These are phyloP conservation scores for Folsomia candida DNA, from an alignment of 2,888 invertebrate species.

Conservation along the genomic window DNA sequence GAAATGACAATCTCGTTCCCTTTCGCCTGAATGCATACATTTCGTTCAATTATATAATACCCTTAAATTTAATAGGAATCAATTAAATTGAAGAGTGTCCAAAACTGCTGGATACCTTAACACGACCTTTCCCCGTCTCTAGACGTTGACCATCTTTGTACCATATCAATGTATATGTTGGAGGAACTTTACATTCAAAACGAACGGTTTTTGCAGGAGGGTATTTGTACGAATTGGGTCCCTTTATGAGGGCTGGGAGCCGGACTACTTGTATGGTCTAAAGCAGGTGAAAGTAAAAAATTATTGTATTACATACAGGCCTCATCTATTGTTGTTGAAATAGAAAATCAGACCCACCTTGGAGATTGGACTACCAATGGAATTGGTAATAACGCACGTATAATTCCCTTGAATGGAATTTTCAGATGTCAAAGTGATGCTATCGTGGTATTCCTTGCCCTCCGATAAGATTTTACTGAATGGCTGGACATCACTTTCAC, in stretches of 20 bases:
- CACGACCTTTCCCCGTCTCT: conserved; percentile 45
- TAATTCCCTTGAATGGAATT: conserved; percentile 34
- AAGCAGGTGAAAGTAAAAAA: neutral
- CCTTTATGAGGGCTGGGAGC: conserved; percentile 35
- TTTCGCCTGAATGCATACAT: conserved; percentile 21
- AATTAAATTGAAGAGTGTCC: neutral
- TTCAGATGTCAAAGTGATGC: conserved; percentile 34
- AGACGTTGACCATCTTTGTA: conserved; percentile 48
- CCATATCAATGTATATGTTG: conserved; percentile 41
- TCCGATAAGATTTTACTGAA: conserved; percentile 27
- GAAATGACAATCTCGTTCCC: conserved; percentile 48
- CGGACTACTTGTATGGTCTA: conserved; percentile 41
- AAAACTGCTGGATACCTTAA: conserved; percentile 29
- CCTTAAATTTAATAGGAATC: neutral
- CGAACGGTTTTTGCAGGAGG: conserved; percentile 45
- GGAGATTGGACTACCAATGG: conserved; percentile 32
- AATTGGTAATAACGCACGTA: conserved; percentile 40
- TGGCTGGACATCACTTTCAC: neutral
- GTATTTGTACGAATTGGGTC: conserved; percentile 38
- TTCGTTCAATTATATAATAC: neutral
- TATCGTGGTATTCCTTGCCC: conserved; percentile 35
- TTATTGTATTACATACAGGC: neutral
- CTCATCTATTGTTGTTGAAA: neutral
- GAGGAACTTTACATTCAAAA: conserved; percentile 44
- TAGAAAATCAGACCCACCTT: conserved; percentile 26